These are phyloP conservation scores for Theocolax elegans DNA, from an alignment of 1,140 invertebrate species.

Conservation along the genomic window DNA sequence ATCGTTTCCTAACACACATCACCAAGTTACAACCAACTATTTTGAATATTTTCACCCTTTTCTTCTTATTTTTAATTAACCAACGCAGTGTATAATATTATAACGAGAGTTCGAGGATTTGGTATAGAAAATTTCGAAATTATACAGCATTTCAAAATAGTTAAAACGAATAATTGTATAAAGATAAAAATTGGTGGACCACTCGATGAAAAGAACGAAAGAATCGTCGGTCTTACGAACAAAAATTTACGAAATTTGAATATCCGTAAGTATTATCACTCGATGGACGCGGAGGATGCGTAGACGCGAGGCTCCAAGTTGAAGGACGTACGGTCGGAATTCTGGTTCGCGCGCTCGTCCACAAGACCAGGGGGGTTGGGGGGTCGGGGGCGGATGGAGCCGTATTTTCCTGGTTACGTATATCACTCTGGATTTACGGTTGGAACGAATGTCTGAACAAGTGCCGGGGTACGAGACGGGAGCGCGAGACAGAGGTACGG, in stretches of 20 bases:
- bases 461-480: constrained; percentile 11
- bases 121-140: too few relatives aligned
- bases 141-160: too few relatives aligned
- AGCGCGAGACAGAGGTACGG: background rate
- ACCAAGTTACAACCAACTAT: too few relatives aligned
- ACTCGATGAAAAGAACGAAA: background rate
- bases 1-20: too few relatives aligned
- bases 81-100: too few relatives aligned
- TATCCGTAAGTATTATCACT: too few relatives aligned
- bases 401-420: constrained; percentile 39
- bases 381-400: constrained; percentile 15
- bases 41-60: too few relatives aligned
- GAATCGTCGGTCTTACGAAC: background rate
- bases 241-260: constrained; percentile 23
- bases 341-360: constrained; percentile 15
- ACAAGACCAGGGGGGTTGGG: background rate
- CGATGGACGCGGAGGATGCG: too few relatives aligned
- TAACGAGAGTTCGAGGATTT: too few relatives aligned
- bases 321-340: constrained; percentile 27
- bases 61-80: too few relatives aligned
- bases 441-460: constrained; percentile 42
- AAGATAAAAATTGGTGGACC: background rate
- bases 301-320: background rate
- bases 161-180: background rate
- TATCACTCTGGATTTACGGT: constrained; percentile 39